phyloP scores from a whole-genome alignment of 2,888 invertebrate genomes.

The Euzetes globulus region DNA sequence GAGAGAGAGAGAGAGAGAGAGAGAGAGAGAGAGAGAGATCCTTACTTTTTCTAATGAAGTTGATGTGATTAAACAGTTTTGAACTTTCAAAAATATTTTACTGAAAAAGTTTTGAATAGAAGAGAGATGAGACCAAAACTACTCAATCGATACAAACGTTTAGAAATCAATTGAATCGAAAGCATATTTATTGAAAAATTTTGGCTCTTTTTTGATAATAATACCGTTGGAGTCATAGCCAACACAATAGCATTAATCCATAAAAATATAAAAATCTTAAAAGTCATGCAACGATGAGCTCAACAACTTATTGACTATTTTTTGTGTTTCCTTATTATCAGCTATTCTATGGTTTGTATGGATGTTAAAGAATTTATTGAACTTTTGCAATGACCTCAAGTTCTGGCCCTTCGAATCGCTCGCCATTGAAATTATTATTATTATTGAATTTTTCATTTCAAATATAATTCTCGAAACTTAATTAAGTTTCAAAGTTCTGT shows the following conservation, averaged over 20 bases:
- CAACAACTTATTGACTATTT: background rate
- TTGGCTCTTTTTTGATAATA: background rate
- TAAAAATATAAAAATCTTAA: background rate
- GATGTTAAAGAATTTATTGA: background rate
- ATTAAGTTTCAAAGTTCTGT: no score
- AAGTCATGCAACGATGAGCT: slow-evolving; percentile 4
- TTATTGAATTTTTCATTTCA: background rate
- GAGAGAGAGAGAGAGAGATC: no score
- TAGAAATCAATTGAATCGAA: background rate
- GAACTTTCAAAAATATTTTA: no score
- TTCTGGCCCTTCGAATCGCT: background rate
- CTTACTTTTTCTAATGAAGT: no score
- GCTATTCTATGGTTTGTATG: background rate
- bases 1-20: no score
- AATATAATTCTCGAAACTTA: no score
- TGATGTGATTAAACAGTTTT: no score
- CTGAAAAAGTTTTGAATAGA: no score
- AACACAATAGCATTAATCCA: background rate
- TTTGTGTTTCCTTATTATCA: background rate
- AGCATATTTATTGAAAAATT: background rate
- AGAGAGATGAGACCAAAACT: background rate
- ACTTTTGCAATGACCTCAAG: background rate
- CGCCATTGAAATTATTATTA: background rate
- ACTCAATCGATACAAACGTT: background rate
- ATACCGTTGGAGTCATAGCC: background rate